Percentiles rank a stretch among this genome's conserved stretches.
phyloP scores from a whole-genome alignment of 2,888 invertebrate genomes.

The Oithona nana region DNA sequence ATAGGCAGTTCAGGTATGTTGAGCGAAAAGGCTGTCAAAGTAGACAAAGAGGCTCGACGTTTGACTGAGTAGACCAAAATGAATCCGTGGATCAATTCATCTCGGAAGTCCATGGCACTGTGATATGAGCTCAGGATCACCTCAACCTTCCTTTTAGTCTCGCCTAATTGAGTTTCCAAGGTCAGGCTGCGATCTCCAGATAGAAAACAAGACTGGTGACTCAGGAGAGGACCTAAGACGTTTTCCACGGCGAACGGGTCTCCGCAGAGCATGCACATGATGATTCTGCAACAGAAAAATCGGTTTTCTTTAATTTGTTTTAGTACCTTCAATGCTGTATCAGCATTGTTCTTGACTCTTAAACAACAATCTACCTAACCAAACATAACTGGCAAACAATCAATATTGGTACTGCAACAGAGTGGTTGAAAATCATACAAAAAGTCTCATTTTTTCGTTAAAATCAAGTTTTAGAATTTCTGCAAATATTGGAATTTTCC shows the following conservation, averaged over 20 bases:
- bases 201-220: constrained; percentile 66
- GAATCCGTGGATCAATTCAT: constrained; percentile 81
- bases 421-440: neutral
- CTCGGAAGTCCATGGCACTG: constrained; percentile 73
- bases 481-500: too few relatives aligned
- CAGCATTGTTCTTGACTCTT: too few relatives aligned
- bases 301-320: too few relatives aligned
- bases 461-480: too few relatives aligned
- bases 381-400: too few relatives aligned
- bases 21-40: constrained; percentile 79
- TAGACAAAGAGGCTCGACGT: constrained; percentile 78
- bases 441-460: neutral
- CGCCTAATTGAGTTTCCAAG: constrained; percentile 75
- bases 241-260: constrained; percentile 80
- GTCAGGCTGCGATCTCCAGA: constrained; percentile 70
- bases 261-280: constrained; percentile 90
- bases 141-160: constrained; percentile 54
- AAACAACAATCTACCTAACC: too few relatives aligned
- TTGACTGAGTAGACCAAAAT: constrained; percentile 86
- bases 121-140: constrained; percentile 84
- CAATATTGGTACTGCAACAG: too few relatives aligned
- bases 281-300: constrained; percentile 53
- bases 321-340: too few relatives aligned
- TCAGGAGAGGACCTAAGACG: constrained; percentile 64
- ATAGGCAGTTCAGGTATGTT: constrained; percentile 80